A percentile compares a stretch with the other conserved stretches of the same genome.
phyloP scores from a whole-genome alignment of 2,113 vertebrate species.

The Tympanuchus pallidicinctus region DNA sequence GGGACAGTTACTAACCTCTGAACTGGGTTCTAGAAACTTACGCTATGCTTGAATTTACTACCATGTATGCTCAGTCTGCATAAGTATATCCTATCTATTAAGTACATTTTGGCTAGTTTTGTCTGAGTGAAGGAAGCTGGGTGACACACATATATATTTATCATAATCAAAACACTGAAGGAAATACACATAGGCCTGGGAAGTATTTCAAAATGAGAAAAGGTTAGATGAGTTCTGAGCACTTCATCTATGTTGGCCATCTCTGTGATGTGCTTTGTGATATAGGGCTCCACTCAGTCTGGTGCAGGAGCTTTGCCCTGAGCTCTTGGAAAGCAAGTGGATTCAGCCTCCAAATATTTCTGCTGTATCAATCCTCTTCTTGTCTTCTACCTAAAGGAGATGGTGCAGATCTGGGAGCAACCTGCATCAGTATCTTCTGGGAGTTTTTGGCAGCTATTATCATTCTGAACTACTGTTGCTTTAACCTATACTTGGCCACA shows the following conservation, averaged over 20 bases:
- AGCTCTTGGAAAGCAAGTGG: neutral
- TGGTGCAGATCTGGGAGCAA: fast-evolving
- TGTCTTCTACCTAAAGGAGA: fast-evolving
- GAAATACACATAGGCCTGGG: fast-evolving
- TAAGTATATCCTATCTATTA: neutral
- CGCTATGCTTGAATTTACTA: neutral
- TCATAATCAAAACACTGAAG: neutral
- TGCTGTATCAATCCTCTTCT: neutral
- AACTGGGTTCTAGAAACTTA: neutral
- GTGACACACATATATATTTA: neutral
- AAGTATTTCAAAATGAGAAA: neutral
- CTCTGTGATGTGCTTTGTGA: neutral
- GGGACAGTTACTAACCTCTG: neutral
- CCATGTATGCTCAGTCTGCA: neutral
- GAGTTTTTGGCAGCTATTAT: neutral
- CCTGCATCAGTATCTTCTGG: neutral
- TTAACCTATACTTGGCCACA: no score
- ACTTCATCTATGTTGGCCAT: fast-evolving
- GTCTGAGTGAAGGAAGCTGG: neutral
- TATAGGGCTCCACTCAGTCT: neutral
- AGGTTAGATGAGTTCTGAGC: neutral
- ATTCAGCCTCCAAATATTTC: neutral
- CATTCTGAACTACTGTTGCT: neutral
- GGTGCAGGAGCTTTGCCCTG: neutral
- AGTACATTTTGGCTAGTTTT: neutral